Percentiles rank a stretch among this genome's conserved stretches.
These are phyloP conservation scores for Euwallacea fornicatus DNA, from an alignment of 1,140 invertebrate species.

Conservation along the genomic window DNA sequence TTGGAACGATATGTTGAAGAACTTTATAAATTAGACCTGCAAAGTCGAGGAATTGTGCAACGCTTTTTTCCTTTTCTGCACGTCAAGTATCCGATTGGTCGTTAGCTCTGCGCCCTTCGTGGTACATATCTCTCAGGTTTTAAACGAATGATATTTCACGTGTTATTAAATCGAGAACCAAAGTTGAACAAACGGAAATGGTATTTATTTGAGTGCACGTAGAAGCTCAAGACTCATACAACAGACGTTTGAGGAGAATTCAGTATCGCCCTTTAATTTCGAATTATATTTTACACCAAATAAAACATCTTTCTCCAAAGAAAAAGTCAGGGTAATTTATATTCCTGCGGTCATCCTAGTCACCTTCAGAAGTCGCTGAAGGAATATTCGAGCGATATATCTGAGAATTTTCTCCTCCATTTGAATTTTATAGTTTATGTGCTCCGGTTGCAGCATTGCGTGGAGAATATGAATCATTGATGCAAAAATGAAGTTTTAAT, in stretches of 20 bases:
- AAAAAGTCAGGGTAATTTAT: not conserved
- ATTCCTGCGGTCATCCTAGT: not conserved
- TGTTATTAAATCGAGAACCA: not conserved
- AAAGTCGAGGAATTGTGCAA: too few species aligned
- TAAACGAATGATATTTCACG: not conserved
- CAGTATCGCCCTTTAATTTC: too few species aligned
- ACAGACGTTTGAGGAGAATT: too few species aligned
- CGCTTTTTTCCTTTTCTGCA: too few species aligned
- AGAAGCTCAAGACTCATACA: too few species aligned
- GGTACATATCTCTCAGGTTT: not conserved
- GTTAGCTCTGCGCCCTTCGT: not conserved
- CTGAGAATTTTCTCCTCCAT: conserved; percentile 2
- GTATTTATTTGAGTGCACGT: too few species aligned
- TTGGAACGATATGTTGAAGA: too few species aligned
- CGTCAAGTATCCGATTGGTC: not conserved
- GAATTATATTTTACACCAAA: too few species aligned
- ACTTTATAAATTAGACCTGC: too few species aligned
- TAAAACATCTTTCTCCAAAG: not conserved
- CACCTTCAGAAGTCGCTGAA: not conserved
- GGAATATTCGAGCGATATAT: not conserved
- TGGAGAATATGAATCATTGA: too few species aligned
- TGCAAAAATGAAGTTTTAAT: too few species aligned
- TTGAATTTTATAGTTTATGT: conserved; percentile 4
- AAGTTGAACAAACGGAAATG: not conserved
- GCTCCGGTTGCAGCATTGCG: not conserved